Evolutionary conservation across 2,797 vertebrate species (phyloP).

Genomic region (Paratrypauchen microcephalus): DNA sequence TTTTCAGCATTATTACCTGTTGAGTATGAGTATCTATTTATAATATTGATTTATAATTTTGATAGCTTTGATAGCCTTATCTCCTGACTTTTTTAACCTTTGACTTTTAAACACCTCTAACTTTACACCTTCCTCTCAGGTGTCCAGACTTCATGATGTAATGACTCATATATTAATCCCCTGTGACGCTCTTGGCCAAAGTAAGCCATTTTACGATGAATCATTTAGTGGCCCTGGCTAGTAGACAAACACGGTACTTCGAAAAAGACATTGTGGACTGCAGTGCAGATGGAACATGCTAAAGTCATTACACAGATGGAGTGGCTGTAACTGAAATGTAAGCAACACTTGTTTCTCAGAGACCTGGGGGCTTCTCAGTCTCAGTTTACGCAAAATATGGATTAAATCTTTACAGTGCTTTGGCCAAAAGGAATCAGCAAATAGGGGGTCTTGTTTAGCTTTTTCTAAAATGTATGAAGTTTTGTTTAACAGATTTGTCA

Average conservation of each 20-base stretch:
- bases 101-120: constrained; percentile 35
- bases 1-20: too few relatives aligned
- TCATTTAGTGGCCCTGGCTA: constrained; percentile 7
- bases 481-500: neutral
- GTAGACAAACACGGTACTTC: neutral
- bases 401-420: constrained; percentile 13
- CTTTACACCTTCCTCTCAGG: constrained; percentile 30
- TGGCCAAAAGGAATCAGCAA: neutral
- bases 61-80: too few relatives aligned
- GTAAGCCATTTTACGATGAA: neutral
- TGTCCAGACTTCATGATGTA: constrained; percentile 8
- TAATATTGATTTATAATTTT: too few relatives aligned
- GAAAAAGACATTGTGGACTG: constrained; percentile 4
- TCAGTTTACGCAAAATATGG: constrained; percentile 9
- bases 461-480: neutral
- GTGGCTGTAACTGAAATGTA: constrained; percentile 3
- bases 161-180: neutral
- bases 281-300: constrained; percentile 7
- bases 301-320: constrained; percentile 13
- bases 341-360: constrained; percentile 8
- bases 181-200: constrained; percentile 3
- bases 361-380: constrained; percentile 2
- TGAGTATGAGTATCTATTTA: too few relatives aligned
- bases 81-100: constrained; percentile 21
- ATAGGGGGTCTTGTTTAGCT: neutral